Evolutionary conservation across 2,113 vertebrate genomes (phyloP).

Genomic region (Illadopsis cleaveri): DNA sequence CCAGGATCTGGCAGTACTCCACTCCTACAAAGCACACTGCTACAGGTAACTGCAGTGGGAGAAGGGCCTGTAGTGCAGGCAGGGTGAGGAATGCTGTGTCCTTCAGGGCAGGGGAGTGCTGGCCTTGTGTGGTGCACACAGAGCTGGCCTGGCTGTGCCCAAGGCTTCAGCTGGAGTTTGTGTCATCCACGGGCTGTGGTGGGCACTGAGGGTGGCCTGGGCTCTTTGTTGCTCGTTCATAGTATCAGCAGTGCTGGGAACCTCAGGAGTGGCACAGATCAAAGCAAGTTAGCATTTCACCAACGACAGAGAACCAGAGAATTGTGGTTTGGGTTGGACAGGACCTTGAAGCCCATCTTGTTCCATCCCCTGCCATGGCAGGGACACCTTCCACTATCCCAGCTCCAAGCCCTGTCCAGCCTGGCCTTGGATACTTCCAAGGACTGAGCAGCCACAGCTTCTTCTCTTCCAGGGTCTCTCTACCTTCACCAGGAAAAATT

Average conservation of each 20-base stretch:
- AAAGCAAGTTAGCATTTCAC: fast-evolving
- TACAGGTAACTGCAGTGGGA: fast-evolving
- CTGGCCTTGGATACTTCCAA: not conserved
- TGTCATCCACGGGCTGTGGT: fast-evolving
- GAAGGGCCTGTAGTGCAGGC: not conserved
- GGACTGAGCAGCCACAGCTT: not conserved
- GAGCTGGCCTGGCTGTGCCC: fast-evolving
- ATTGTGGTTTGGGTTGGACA: fast-evolving
- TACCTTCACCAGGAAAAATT: fast-evolving
- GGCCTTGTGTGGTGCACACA: not conserved
- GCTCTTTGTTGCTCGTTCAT: not conserved
- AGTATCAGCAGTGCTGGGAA: fast-evolving
- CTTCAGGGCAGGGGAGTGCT: too few species aligned
- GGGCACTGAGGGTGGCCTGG: not conserved
- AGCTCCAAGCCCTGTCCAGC: not conserved
- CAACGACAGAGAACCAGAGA: fast-evolving
- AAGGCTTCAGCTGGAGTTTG: not conserved
- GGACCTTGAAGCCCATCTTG: not conserved
- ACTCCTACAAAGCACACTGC: too few species aligned
- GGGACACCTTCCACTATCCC: not conserved
- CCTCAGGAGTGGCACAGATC: not conserved
- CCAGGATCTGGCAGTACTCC: too few species aligned
- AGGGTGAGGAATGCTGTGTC: not conserved
- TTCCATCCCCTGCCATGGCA: not conserved
- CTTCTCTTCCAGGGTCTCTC: not conserved